Percentiles rank a stretch among this genome's conserved stretches.
phyloP scores from a whole-genome alignment of 2,888 invertebrate species.

The Podabrus alpinus region DNA sequence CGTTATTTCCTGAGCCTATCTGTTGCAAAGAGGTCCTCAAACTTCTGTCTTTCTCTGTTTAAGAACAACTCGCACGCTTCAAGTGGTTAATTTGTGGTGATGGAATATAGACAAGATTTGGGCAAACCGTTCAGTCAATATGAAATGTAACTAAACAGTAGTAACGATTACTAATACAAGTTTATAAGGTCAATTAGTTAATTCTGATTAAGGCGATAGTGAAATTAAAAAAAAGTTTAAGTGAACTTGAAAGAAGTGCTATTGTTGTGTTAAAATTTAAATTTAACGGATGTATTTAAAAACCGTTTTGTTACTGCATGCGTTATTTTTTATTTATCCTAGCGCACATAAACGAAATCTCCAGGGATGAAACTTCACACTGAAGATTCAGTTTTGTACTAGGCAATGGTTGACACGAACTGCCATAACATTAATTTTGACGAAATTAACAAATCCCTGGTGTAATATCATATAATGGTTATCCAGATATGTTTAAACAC shows the following conservation, averaged over 20 bases:
- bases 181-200: neutral
- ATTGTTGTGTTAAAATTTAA: neutral
- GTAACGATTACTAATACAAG: neutral
- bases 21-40: conserved; percentile 36
- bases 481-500: conserved; percentile 28
- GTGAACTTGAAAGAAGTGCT: neutral
- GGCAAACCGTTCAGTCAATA: neutral
- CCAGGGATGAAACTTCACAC: conserved; percentile 50
- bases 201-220: neutral
- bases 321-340: conserved; percentile 31
- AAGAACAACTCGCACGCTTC: no score
- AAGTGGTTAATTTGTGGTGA: no score
- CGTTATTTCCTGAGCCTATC: conserved; percentile 48
- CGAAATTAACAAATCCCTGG: conserved; percentile 47
- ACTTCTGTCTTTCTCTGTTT: conserved; percentile 14
- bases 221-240: neutral
- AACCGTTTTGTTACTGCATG: neutral
- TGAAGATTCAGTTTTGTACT: conserved; percentile 50
- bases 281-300: neutral
- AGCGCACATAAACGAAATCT: conserved; percentile 40
- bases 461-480: conserved; percentile 36
- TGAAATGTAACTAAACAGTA: neutral
- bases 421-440: conserved; percentile 43
- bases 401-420: conserved; percentile 54
- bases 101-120: neutral